Evolutionary conservation across 1,140 invertebrate genomes (phyloP).

Genomic region (Acyrthosiphon pisum): DNA sequence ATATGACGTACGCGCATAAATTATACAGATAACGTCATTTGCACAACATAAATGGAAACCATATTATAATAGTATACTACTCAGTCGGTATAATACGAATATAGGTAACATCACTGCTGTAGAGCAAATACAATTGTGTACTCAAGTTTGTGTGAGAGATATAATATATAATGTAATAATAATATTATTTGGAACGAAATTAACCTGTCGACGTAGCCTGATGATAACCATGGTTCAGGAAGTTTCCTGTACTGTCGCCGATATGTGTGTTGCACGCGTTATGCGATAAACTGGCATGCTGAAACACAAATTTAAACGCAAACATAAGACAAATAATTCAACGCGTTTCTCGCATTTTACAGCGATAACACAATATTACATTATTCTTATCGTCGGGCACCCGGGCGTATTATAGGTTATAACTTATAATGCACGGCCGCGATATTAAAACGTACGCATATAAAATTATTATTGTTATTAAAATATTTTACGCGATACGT

Average conservation of each 20-base stretch:
- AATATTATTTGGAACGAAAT: background rate
- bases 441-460: background rate
- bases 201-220: slow-evolving; percentile 43
- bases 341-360: slow-evolving; percentile 5
- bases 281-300: slow-evolving; percentile 46
- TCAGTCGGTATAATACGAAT: background rate
- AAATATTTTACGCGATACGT: background rate
- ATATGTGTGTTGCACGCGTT: slow-evolving; percentile 46
- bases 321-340: background rate
- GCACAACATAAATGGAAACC: background rate
- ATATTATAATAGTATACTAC: background rate
- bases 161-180: background rate
- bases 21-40: background rate
- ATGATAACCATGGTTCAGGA: slow-evolving; percentile 43
- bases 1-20: background rate
- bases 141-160: background rate
- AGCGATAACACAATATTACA: background rate
- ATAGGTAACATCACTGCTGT: background rate
- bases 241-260: slow-evolving; percentile 35
- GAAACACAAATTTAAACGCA: slow-evolving; percentile 21
- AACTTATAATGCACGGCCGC: background rate
- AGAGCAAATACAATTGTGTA: background rate
- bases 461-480: background rate
- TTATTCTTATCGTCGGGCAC: background rate
- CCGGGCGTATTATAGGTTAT: background rate